Conservation (phyloP, 1,140 invertebrate species). For the Drosophila sucinea region DNA sequence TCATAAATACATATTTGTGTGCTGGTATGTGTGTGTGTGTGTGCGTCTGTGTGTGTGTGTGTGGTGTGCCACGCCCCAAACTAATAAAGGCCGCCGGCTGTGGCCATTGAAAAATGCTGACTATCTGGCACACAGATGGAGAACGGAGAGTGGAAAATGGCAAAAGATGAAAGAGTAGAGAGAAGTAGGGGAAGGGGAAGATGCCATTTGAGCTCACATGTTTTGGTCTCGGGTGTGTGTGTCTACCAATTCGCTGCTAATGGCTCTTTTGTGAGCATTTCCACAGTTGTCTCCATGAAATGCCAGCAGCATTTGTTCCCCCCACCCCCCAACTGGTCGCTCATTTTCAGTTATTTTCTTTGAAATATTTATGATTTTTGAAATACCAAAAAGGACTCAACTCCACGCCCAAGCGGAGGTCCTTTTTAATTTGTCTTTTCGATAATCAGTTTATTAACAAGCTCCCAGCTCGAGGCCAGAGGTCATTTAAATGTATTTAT, state of each 20-base stretch:
- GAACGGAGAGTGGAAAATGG: neutral
- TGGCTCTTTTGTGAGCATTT: constrained; percentile 77
- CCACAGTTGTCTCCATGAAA: constrained; percentile 63
- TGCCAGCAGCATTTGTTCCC: constrained; percentile 48
- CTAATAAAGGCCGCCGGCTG: constrained; percentile 69
- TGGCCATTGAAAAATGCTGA: constrained; percentile 74
- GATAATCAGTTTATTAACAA: constrained; percentile 60
- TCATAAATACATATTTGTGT: constrained; percentile 59
- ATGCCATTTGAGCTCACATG: constrained; percentile 27
- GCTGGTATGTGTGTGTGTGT: constrained; percentile 5
- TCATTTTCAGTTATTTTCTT: constrained; percentile 68
- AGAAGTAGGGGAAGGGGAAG: neutral
- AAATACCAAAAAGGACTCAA: constrained; percentile 48
- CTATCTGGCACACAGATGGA: constrained; percentile 51
- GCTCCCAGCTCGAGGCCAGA: constrained; percentile 7
- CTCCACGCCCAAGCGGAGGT: neutral
- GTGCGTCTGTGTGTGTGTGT: constrained; percentile 14
- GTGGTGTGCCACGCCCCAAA: constrained; percentile 52
- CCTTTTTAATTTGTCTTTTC: neutral
- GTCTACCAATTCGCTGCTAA: constrained; percentile 75
- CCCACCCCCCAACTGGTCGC: constrained; percentile 20
- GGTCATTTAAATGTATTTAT: constrained; percentile 68
- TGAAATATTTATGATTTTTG: constrained; percentile 77
- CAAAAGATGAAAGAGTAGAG: constrained; percentile 2
- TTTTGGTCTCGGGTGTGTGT: constrained; percentile 27